Base-by-base conservation (phyloP, 2,113 vertebrate species). In the Ictalurus punctatus region DNA sequence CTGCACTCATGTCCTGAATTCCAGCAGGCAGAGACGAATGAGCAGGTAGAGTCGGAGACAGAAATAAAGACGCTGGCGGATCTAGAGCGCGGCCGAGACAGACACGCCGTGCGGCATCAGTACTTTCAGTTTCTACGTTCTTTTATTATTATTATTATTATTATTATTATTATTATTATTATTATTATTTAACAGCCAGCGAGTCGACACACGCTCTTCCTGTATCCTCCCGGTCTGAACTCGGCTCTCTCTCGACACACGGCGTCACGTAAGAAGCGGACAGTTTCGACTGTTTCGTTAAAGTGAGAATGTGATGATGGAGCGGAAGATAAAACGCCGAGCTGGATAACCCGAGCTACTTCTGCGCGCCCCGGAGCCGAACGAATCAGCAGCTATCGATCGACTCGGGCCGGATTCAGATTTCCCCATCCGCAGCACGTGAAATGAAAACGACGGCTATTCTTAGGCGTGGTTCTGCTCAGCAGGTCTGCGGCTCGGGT, bases 281-380 rank as follows among this genome's bases (percentile, higher is more conserved):
- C 6, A 0, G 12, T 2, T 6, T 25, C 7, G 1, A 9, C 8
- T 9, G 3, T n/a, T 12, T 69, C 4, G 4, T 69, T n/a, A 13
- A 13, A 30, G n/a, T 12, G 27, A 69, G n/a, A 40, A 74, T 2
- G 48, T 9, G 79, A 34, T 10, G 52, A 81, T 10, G 0, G 21
- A 30, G 27, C 27, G 34, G n/a, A 34, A 30, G 17, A 0, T 4
- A 5, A 56, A 58, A 12, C 0, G 83, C 81, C 14, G 40, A 73
- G 2, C 52, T 0, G 5, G 19, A 25, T 25, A 2, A 40, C 4
- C 40, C 3, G 73, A 48, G 19, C 4, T 1, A n/a, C 25, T 6
- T 6, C 76, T 1, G 23, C 6, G 44, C n/a, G 1, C 4, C 85
- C n/a, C n/a, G 37, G 40, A 74, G 21, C 40, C 17, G 27, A 37